Percentiles rank a stretch among this genome's conserved stretches.
phyloP scores from a whole-genome alignment of 2,888 invertebrate genomes.

The Orthosia gothica region DNA sequence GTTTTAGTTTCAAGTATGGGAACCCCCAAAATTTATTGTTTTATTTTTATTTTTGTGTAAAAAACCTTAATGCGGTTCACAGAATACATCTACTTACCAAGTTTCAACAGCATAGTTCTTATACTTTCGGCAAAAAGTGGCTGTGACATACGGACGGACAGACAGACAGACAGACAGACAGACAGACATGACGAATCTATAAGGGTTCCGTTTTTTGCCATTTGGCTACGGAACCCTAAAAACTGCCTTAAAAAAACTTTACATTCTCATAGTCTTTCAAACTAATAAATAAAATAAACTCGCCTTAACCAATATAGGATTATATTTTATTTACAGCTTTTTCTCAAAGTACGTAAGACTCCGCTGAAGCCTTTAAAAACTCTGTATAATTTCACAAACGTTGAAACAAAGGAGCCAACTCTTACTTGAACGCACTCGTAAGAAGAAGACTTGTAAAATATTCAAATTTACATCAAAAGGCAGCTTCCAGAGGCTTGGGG shows the following conservation, averaged over 20 bases:
- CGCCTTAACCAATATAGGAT: background rate
- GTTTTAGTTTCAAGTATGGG: too few species aligned
- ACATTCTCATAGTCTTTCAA: background rate
- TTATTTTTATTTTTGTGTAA: too few species aligned
- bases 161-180: too few species aligned
- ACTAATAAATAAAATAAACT: background rate
- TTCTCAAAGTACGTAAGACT: background rate
- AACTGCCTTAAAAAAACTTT: background rate
- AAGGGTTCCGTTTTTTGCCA: too few species aligned
- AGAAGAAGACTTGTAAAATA: conserved; percentile 41
- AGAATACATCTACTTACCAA: too few species aligned
- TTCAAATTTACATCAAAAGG: conserved; percentile 55
- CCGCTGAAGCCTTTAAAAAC: conserved; percentile 7
- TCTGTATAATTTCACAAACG: conserved; percentile 21
- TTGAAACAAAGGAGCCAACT: conserved; percentile 37
- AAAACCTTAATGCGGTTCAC: too few species aligned
- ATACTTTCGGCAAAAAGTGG: too few species aligned
- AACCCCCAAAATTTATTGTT: too few species aligned
- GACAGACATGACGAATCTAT: too few species aligned
- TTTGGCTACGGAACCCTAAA: too few species aligned
- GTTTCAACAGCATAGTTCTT: too few species aligned
- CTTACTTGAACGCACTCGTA: conserved; percentile 3
- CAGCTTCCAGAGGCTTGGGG: conserved; percentile 16
- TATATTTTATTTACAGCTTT: conserved; percentile 3
- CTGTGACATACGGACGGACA: too few species aligned